phyloP scores from a whole-genome alignment of 2,797 vertebrate genomes.

The Sebastes umbrosus region DNA sequence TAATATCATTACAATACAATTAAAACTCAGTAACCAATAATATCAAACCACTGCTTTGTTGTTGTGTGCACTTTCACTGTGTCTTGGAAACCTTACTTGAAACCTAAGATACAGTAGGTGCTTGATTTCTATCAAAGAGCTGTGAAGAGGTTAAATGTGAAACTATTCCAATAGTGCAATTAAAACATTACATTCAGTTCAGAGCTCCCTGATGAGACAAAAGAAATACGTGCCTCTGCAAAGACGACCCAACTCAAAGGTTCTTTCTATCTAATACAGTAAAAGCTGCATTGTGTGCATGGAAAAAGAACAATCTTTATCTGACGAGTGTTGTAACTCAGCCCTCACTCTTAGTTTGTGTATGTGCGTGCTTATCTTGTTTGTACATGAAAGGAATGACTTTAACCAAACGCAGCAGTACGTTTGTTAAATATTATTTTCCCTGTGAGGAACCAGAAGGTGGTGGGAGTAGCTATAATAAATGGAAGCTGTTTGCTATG shows the following conservation, averaged over 20 bases:
- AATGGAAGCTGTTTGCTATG: conserved; percentile 43
- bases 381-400: conserved; percentile 73
- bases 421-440: conserved; percentile 81
- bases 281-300: conserved; percentile 14
- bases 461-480: conserved; percentile 47
- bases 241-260: conserved; percentile 18
- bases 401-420: conserved; percentile 65
- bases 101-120: neutral
- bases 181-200: conserved; percentile 15
- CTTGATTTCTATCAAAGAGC: conserved; percentile 14
- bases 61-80: neutral
- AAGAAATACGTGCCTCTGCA: conserved; percentile 14
- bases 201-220: conserved; percentile 14
- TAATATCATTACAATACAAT: neutral
- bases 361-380: conserved; percentile 72
- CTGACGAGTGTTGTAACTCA: conserved; percentile 49
- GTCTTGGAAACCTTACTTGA: neutral
- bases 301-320: conserved; percentile 36
- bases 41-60: neutral
- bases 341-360: conserved; percentile 45
- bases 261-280: conserved; percentile 11
- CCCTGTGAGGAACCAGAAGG: conserved; percentile 62
- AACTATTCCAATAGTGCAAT: neutral
- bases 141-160: conserved; percentile 4
- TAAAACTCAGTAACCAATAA: neutral